Base-by-base conservation (phyloP, 2,113 vertebrate genomes). In the Trematocara zebra region DNA sequence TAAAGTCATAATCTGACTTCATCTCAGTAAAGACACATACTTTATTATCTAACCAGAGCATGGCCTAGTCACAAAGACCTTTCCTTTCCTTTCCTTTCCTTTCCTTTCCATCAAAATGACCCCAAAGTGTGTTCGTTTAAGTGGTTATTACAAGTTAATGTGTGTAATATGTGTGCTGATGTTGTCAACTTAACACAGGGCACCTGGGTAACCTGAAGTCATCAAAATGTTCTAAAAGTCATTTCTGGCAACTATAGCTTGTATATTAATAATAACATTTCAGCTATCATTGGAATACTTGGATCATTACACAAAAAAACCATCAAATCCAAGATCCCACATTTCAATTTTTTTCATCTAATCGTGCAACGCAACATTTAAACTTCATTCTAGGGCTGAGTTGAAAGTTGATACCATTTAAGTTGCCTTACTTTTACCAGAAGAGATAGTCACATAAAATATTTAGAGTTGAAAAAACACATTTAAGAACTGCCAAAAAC, bases 361-460 rank as follows among this genome's bases (percentile, higher is more conserved):
- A 15, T 44, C 0, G 3, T 44, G 23, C 14, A 14, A 74, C 1
- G 2, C 15, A 28, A 74, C 23, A 2, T 28, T 74, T 26, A 47
- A 47, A 26, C 40, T 74, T 74, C 2, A 47, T 17, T 72, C 40
- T 0, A 72, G 20, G 5, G 14, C 14, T 18, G 23, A 17, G 14
- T 11, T 10, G 37, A 47, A 74, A 74, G 15, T 28, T 47, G 67
- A 72, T 42, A 15, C 20, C 0, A 2, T 72, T 72, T 26, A 72
- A 72, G 14, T 44, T 44, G 67, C 12, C 11, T 26, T 72, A 26
- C 20, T 72, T 72, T 26, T 44, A 28, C 0, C 5, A 72, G 64
- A 40, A 69, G 64, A 26, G 64, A 44, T 1, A 18, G 14, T 26
- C 42, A 31, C 15, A 18, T 49, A 28, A 74, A 49, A 74, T 47